phyloP scores from a whole-genome alignment of 1,140 invertebrate genomes.

The Mamestra configurata region DNA sequence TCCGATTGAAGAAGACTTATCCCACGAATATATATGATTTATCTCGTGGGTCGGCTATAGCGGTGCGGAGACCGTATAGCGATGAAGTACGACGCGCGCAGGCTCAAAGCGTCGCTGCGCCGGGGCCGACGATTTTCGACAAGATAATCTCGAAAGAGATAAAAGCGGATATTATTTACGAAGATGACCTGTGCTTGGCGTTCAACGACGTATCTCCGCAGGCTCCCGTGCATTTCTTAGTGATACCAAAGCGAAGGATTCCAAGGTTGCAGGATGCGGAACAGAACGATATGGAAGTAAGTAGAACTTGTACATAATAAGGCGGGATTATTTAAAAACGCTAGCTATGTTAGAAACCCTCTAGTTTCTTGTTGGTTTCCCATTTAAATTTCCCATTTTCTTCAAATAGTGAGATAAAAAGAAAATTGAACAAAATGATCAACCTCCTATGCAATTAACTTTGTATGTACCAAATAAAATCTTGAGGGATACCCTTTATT shows the following conservation, averaged over 20 bases:
- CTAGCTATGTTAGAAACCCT: too few relatives aligned
- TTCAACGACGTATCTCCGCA: constrained; percentile 94
- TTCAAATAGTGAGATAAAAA: too few relatives aligned
- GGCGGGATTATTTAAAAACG: constrained; percentile 18
- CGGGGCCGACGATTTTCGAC: constrained; percentile 92
- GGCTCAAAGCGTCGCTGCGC: constrained; percentile 67
- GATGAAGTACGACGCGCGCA: constrained; percentile 83
- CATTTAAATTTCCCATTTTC: too few relatives aligned
- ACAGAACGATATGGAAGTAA: constrained; percentile 83
- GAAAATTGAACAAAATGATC: too few relatives aligned
- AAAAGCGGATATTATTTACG: constrained; percentile 93
- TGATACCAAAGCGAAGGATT: constrained; percentile 93
- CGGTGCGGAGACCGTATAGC: constrained; percentile 77
- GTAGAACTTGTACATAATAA: constrained; percentile 38
- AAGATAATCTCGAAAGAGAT: constrained; percentile 94
- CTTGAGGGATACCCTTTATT: too few relatives aligned
- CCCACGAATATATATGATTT: constrained; percentile 85
- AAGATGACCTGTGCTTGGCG: constrained; percentile 93
- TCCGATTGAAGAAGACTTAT: constrained; percentile 80
- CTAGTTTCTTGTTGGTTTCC: not conserved
- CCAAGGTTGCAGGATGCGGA: constrained; percentile 88
- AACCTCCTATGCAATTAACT: too few relatives aligned
- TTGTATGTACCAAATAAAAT: too few relatives aligned
- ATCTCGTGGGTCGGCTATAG: constrained; percentile 75
- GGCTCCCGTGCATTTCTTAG: constrained; percentile 94